Percentiles rank a stretch among this genome's conserved stretches.
These are phyloP conservation scores for Nixonia krombeini DNA, from an alignment of 1,140 invertebrate species.

Conservation along the genomic window DNA sequence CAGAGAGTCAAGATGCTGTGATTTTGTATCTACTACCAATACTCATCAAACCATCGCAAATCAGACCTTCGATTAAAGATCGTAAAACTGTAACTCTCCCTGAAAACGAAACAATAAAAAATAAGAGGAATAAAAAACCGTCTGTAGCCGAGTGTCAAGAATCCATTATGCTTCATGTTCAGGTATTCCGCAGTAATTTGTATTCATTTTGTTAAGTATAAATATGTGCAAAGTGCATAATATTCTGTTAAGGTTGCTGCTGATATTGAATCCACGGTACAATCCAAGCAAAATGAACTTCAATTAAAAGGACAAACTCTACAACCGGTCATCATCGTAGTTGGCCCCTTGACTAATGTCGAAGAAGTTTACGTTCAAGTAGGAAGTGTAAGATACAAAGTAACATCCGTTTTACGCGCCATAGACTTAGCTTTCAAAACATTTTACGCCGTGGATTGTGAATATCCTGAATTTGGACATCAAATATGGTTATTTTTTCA, in stretches of 20 bases:
- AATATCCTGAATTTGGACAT: conserved; percentile 39
- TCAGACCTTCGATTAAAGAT: background rate
- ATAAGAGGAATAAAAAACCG: background rate
- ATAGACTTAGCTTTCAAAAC: conserved; percentile 39
- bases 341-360: background rate
- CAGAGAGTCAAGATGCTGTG: background rate
- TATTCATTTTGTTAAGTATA: no score
- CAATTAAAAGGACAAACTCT: background rate
- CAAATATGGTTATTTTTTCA: conserved; percentile 43
- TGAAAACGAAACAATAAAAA: background rate
- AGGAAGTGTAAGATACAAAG: background rate
- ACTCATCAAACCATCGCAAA: background rate
- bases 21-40: background rate
- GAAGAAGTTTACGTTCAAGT: background rate
- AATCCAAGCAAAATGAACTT: background rate
- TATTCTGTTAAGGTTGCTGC: background rate
- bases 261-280: background rate
- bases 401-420: conserved; percentile 11
- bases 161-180: background rate
- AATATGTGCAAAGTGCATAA: no score
- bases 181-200: background rate
- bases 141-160: background rate
- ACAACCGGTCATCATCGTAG: background rate
- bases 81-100: background rate
- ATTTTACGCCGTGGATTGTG: conserved; percentile 31